phyloP scores from a whole-genome alignment of 2,888 invertebrate genomes.

The Troides helena region DNA sequence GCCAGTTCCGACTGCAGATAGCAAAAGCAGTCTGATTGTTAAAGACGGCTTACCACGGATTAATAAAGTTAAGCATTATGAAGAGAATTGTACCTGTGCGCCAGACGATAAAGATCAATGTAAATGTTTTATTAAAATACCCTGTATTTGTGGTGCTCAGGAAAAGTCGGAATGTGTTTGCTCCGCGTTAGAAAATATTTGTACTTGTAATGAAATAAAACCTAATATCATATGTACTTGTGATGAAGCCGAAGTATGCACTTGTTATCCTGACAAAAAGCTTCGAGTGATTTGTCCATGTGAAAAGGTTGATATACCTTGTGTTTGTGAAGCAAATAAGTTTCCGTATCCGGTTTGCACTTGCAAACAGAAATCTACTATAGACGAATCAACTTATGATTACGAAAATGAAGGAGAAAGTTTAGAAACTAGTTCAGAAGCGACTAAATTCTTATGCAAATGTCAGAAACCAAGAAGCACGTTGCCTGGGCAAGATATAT shows the following conservation, averaged over 20 bases:
- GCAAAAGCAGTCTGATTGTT: slow-evolving; percentile 57
- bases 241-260: slow-evolving; percentile 50
- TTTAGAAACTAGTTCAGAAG: slow-evolving; percentile 19
- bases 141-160: slow-evolving; percentile 65
- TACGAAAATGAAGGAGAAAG: slow-evolving; percentile 9
- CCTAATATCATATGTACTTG: slow-evolving; percentile 56
- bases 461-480: slow-evolving; percentile 51
- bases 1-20: slow-evolving; percentile 44
- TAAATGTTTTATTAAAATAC: slow-evolving; percentile 53
- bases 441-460: slow-evolving; percentile 47
- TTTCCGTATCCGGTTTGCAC: slow-evolving; percentile 58
- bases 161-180: slow-evolving; percentile 56
- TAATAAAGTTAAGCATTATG: slow-evolving; percentile 45
- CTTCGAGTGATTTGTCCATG: slow-evolving; percentile 56
- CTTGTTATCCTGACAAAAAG: slow-evolving; percentile 55
- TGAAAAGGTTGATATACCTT: slow-evolving; percentile 58
- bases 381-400: slow-evolving; percentile 2
- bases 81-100: slow-evolving; percentile 52
- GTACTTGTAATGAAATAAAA: slow-evolving; percentile 53
- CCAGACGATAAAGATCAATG: slow-evolving; percentile 54
- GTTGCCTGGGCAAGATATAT: slow-evolving; percentile 36
- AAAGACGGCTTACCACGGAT: slow-evolving; percentile 64
- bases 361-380: slow-evolving; percentile 53
- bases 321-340: slow-evolving; percentile 55
- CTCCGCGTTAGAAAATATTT: slow-evolving; percentile 49